Evolutionary conservation across 2,113 vertebrate species (phyloP), one percentile per base, ranked within the genome.

Genomic region (Gobio gobio): DNA sequence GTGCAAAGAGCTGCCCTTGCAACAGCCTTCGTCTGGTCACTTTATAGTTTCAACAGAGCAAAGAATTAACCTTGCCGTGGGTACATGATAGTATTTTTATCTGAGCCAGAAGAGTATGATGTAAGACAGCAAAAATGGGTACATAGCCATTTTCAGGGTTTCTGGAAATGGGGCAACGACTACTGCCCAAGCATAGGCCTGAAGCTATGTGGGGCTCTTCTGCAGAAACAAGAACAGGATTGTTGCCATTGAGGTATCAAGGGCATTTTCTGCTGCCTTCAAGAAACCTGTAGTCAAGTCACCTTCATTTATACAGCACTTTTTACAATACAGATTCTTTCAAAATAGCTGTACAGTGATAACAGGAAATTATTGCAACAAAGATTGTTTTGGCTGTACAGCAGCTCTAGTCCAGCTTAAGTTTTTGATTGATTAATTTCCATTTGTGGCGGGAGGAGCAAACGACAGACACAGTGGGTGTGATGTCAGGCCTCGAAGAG

Each of bases 31-130:
- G 4, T 45, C 33, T 43, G 36, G 56, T 61, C 77, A 78, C 78
- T 20, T 63, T 61, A 56, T 56, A 43, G 56, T 43, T 78, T 79
- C n/a, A 26, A 79, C 36, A 63, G 78, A 47, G 64, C 78, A 79
- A 63, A 47, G 58, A 61, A 18, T 29, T 47, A 64, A 79, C 58
- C 78, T 79, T 47, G 58, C 58, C 14, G 0, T 79, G 40, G 78
- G 78, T 63, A 20, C 4, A 29, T 29, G 9, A 47, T n/a, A n/a
- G 58, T 63, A 63, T 79, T 79, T 63, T 63, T 79, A 79, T 63
- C 58, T 64, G n/a, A 79, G 59, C 40, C 22, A 26, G 24, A 5
- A 63, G 24, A 3, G 6, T 26, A 79, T 64, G 40, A 79, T 64
- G 36, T 45, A 79, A 78, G n/a, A 63, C 36, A 40, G 20, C 20